Evolutionary conservation across 2,113 vertebrate genomes (phyloP).

Genomic region (Semnornis frantzii): DNA sequence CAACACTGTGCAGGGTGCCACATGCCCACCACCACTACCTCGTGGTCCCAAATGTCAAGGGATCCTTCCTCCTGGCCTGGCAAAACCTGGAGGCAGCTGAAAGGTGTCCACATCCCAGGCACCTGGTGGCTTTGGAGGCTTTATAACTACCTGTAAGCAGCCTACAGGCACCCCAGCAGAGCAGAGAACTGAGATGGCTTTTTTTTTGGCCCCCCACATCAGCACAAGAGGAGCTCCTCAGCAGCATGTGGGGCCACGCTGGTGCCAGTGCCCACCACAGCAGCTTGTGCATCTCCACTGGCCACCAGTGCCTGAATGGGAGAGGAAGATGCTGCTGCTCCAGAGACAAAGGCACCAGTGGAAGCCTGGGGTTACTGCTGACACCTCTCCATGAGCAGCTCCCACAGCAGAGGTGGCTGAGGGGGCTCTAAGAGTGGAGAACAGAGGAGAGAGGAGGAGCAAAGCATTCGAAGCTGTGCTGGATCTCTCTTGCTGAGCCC

Average conservation of each 20-base stretch:
- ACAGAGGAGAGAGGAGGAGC: background rate
- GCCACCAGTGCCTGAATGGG: background rate
- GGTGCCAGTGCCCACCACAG: background rate
- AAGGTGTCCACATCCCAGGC: background rate
- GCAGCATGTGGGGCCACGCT: accelerated
- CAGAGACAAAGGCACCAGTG: background rate
- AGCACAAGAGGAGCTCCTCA: background rate
- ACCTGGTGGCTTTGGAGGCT: background rate
- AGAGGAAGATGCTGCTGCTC: background rate
- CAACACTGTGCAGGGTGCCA: accelerated
- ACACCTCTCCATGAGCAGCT: background rate
- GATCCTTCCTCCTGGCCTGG: background rate
- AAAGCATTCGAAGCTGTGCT: background rate
- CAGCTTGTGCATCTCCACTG: accelerated
- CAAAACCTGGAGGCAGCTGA: background rate
- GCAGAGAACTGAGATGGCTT: background rate
- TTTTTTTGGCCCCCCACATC: background rate
- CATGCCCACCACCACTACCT: accelerated
- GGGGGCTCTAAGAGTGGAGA: background rate
- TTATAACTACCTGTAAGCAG: background rate
- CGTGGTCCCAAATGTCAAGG: accelerated
- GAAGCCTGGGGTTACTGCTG: background rate
- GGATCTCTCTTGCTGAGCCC: background rate
- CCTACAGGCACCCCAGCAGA: background rate
- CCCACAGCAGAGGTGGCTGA: background rate